Base-by-base conservation (phyloP, 1,140 invertebrate species). In the Saccostrea echinata region DNA sequence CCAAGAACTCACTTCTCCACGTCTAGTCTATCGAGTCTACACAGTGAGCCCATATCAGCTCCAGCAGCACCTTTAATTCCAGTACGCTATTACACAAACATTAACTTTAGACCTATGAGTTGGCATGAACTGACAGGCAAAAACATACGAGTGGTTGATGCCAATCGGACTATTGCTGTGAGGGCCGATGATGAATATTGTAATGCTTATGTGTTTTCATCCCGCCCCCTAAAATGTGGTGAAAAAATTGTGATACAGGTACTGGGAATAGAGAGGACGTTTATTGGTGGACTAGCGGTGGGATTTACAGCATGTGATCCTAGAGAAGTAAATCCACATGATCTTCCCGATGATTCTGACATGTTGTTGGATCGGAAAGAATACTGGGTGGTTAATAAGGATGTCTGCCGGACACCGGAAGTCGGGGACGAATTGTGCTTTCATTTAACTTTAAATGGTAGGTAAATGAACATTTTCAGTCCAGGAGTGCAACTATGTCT, bases 351-450 rank as follows among this genome's bases (percentile, higher is more conserved):
- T 91, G 98, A 99, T 95, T 97, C 98, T 0, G 98, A 99, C 92
- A 96, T 97, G 35, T 95, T 99, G 0, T 94, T 99, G 3, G 98
- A 99, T 94, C 96, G 98, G n/a, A 97, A 97, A 0, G 98, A 99
- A 92, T 99, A 99, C 94, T 99, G 98, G 98, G 98, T 99, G 1
- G 97, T 99, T 0, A 97, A 97, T 90, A 97, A 98, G 91, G 98
- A 99, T 93, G 97, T 99, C 2, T 98, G 97, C 0, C 97, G 97
- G 51, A 97, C 96, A 57, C 96, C 98, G 0, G 96, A 97, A 88
- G 96, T 97, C 35, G 98, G 98, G 0, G 98, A 99, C 94, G 98
- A 99, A 94, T 96, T 99, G 8, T 97, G 97, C n/a, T 98, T 99
- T 92, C 97, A 96, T 88, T 96, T 99, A 16, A 97, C 97, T 0